Conservation (phyloP, 2,888 invertebrate genomes). For the Allygus modestus region DNA sequence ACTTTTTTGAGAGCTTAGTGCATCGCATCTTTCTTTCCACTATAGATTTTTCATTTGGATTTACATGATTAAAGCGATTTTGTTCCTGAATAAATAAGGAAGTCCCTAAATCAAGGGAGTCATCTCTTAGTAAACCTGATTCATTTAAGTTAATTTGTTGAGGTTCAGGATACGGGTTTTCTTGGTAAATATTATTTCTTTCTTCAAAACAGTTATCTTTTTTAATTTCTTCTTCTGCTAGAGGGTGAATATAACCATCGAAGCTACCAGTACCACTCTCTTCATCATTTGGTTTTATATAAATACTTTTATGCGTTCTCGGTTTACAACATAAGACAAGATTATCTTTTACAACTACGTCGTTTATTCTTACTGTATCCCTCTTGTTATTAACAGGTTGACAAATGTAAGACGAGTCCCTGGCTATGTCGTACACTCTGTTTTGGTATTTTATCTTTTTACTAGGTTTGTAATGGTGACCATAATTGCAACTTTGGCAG, state of each 20-base stretch:
- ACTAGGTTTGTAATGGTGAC: neutral
- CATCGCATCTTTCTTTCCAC: neutral
- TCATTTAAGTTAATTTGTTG: neutral
- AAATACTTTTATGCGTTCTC: neutral
- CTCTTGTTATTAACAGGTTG: neutral
- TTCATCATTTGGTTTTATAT: neutral
- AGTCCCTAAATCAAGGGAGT: neutral
- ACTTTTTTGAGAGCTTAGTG: neutral
- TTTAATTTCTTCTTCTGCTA: neutral
- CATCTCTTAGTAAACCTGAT: neutral
- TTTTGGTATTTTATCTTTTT: neutral
- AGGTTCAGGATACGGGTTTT: neutral
- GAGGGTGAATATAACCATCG: neutral
- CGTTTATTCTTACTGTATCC: neutral
- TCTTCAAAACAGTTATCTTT: neutral
- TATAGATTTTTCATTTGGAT: neutral
- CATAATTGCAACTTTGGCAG: neutral
- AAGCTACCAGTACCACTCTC: neutral
- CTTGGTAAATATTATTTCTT: neutral
- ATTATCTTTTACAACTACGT: neutral
- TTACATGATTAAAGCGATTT: neutral
- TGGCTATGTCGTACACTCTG: neutral
- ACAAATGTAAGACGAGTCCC: conserved; percentile 8
- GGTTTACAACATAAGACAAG: neutral
- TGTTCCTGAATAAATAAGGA: neutral